phyloP scores from a whole-genome alignment of 2,888 invertebrate genomes.

The Agonopterix subpropinquella region DNA sequence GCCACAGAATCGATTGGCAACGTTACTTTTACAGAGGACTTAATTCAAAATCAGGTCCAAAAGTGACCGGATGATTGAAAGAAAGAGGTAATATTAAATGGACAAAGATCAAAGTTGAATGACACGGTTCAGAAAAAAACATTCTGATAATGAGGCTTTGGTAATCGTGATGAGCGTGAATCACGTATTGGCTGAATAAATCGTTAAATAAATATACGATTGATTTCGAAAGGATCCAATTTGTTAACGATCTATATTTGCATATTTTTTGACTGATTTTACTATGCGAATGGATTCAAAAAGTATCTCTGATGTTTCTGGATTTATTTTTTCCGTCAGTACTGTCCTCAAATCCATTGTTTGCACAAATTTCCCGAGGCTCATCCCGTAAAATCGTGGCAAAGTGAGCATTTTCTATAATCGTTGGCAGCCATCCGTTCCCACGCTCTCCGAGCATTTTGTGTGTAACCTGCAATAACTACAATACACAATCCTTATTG shows the following conservation, averaged over 20 bases:
- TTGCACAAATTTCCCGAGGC: conserved; percentile 40
- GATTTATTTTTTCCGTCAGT: conserved; percentile 5
- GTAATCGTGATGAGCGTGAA: conserved; percentile 54
- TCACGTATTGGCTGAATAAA: conserved; percentile 40
- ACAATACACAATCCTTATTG: conserved; percentile 70
- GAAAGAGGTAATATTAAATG: conserved; percentile 52
- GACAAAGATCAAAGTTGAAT: conserved; percentile 73
- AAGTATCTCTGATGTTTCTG: background rate
- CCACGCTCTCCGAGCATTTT: conserved; percentile 63
- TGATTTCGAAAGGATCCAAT: conserved; percentile 12
- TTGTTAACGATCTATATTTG: conserved; percentile 12
- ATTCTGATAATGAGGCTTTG: conserved; percentile 42
- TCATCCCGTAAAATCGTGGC: conserved; percentile 41
- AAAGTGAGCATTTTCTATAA: conserved; percentile 50
- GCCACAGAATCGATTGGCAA: conserved; percentile 28
- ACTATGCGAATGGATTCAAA: background rate
- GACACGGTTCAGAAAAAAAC: conserved; percentile 46
- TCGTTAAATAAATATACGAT: conserved; percentile 28
- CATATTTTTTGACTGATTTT: background rate
- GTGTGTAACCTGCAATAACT: conserved; percentile 60
- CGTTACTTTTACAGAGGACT: conserved; percentile 26
- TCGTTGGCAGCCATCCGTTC: conserved; percentile 53
- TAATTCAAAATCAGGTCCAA: conserved; percentile 39
- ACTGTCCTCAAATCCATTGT: conserved; percentile 31
- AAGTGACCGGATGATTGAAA: conserved; percentile 56